These are phyloP conservation scores for Jacana jacana DNA, from an alignment of 2,113 vertebrate species.

Conservation along the genomic window DNA sequence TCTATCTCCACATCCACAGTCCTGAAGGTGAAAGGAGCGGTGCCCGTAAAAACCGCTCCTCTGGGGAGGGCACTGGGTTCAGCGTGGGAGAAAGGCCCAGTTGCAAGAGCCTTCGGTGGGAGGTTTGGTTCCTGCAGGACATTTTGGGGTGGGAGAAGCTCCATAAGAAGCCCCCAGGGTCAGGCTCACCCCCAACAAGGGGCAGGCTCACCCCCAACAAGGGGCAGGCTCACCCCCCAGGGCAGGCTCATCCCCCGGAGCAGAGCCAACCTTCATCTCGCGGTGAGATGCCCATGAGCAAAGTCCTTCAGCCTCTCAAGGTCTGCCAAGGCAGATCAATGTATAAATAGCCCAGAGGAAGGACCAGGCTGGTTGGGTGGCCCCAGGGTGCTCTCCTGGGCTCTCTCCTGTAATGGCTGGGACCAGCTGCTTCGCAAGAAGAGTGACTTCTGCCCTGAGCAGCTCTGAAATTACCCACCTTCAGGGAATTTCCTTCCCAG, in stretches of 20 bases:
- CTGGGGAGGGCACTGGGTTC: not conserved
- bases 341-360: not conserved
- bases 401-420: not conserved
- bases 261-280: not conserved
- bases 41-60: not conserved
- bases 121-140: not conserved
- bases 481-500: not conserved
- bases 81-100: not conserved
- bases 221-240: not conserved
- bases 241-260: not conserved
- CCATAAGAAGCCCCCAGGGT: fast-evolving
- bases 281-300: fast-evolving
- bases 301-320: not conserved
- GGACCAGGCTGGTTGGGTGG: not conserved
- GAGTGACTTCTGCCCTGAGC: not conserved
- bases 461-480: not conserved
- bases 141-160: fast-evolving
- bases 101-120: not conserved
- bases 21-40: constrained; percentile 1
- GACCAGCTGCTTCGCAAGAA: not conserved
- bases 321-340: not conserved
- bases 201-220: fast-evolving
- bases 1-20: not conserved
- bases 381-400: not conserved
- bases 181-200: fast-evolving